Evolutionary conservation across 2,113 vertebrate genomes (phyloP), one percentile per base, ranked within the genome.

Genomic region (Dendrocopos noguchii): DNA sequence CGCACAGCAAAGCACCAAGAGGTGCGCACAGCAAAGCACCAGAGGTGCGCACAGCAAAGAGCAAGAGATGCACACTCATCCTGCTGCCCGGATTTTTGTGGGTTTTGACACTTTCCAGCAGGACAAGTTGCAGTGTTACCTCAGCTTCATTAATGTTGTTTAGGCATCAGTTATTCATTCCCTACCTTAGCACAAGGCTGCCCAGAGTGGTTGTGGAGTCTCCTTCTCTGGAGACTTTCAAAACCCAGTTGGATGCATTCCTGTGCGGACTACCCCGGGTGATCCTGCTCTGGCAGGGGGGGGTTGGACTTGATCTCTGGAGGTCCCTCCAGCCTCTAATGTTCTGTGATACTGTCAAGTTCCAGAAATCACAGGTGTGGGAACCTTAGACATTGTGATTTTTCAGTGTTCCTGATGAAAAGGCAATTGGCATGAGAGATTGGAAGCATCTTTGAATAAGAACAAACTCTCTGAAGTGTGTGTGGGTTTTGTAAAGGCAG

Each of bases 321-420:
- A 44, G 42, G 42, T 44, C 42, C 42, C 42, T 44, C 15, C 42
- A 44, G 11, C 42, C 42, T 44, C 42, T 44, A 44, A 44, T 44
- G 42, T 44, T 44, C 42, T 15, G 42, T 44, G 42, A 44, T 44
- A 6, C 42, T 44, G 42, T 44, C 15, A 44, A 92, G 34, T 61
- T 81, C 79, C 94, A 94, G 6, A 84, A 94, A 55, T 88, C 70
- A 82, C 75, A 87, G 65, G 94, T 94, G 87, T 91, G 79, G 76
- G 86, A 78, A 42, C 91, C 53, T 83, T 75, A 64, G 72, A 39
- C 39, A 19, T 44, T 72, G 72, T 52, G 72, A 88, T 94, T 91
- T 95, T 90, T 95, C 60, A 90, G 72, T 11, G 21, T 74, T 90
- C 44, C n/a, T 78, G 76, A 93, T 89, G 89, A 85, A 91, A 87